A percentile compares a stretch with the other conserved stretches of the same genome.
Conservation (phyloP, 1,140 invertebrate species). For the Zeugodacus cucurbitae region DNA sequence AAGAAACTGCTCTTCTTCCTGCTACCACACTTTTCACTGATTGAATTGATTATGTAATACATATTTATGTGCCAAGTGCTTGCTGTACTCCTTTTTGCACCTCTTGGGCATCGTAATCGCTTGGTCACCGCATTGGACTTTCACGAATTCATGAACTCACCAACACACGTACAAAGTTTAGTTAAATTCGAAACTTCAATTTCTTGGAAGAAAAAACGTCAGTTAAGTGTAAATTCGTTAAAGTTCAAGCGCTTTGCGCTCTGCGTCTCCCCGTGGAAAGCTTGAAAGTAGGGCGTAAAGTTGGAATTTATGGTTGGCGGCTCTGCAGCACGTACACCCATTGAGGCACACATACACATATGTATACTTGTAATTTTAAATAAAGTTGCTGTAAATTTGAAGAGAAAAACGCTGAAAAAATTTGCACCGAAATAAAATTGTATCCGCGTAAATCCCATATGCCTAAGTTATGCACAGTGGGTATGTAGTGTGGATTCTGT, state of each 20-base stretch:
- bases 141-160: neutral
- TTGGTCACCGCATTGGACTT: slow-evolving; percentile 18
- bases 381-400: neutral
- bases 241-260: neutral
- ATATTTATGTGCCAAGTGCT: neutral
- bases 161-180: neutral
- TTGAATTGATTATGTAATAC: slow-evolving; percentile 5
- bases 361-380: neutral
- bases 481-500: neutral
- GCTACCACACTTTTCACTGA: neutral
- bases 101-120: neutral
- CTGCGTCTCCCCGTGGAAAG: neutral
- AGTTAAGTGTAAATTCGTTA: slow-evolving; percentile 18
- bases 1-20: neutral
- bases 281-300: neutral
- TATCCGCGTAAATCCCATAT: neutral
- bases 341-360: neutral
- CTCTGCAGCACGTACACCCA: neutral
- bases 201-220: neutral
- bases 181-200: neutral
- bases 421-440: neutral
- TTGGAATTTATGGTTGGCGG: slow-evolving; percentile 22
- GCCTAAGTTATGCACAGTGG: neutral
- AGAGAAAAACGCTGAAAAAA: neutral
- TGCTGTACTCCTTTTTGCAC: neutral